Evolutionary conservation across 2,113 vertebrate species (phyloP), one percentile per base, ranked within the genome.

Genomic region (Labeo rohita): DNA sequence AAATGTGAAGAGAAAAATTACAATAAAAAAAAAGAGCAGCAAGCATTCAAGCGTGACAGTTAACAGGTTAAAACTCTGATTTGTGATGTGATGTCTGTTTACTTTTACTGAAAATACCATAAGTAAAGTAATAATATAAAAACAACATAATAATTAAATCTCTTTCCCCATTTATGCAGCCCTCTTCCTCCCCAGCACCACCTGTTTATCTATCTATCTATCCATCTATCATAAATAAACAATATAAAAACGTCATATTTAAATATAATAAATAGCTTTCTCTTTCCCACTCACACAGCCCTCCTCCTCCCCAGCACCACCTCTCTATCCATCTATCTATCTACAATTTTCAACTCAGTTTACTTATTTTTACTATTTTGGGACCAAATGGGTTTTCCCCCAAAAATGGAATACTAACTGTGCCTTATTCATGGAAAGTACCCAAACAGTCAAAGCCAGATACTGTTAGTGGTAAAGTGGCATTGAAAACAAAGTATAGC

Each of bases 401-500:
- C 73, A 12, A 15, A 18, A 54, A 52, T 56, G 13, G 3, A 2
- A 77, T 13, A 16, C 50, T 54, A 52, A 34, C 49, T 39, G 28
- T 78, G 36, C 49, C 50, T 10, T 56, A 78, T 34, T 78, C 34
- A 56, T 78, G 75, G 50, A 78, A 78, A 78, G 75, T 78, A 78
- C 75, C 34, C 6, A 8, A 80, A 59, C 28, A 79, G 34, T 56
- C 52, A 21, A 80, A 80, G 77, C 77, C 56, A 80, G 77, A 47
- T 39, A 7, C 21, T 77, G 76, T 79, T 79, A 79, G 76, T 79
- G 52, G 34, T 61, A 80, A n/a, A 65, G 54, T 80, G 79, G 28
- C 52, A 79, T 12, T 39, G 34, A 79, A 59, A 79, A 47, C 4
- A 74, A 79, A 56, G 12, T 59, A 79, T 4, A 28, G n/a, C 72